Conservation (phyloP, 1,140 invertebrate genomes). For the Drosophila teissieri region DNA sequence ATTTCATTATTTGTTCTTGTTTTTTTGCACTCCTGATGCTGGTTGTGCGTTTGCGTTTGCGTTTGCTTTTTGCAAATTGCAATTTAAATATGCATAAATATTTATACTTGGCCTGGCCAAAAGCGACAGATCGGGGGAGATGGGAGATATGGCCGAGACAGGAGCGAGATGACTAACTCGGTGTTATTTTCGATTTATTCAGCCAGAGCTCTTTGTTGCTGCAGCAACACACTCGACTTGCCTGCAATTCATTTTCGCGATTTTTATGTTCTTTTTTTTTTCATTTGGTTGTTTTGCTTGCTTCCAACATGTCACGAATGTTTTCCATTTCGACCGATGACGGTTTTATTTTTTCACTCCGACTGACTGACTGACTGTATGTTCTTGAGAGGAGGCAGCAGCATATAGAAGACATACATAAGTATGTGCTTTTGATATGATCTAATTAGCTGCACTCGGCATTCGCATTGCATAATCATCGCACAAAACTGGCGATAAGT, state of each 20-base stretch:
- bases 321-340: constrained; percentile 60
- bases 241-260: constrained; percentile 34
- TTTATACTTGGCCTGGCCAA: constrained; percentile 40
- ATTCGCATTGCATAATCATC: constrained; percentile 49
- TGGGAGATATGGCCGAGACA: constrained; percentile 14
- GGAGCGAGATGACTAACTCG: constrained; percentile 58
- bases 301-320: constrained; percentile 71
- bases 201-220: constrained; percentile 21
- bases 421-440: constrained; percentile 20
- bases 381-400: constrained; percentile 37
- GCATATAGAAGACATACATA: constrained; percentile 18
- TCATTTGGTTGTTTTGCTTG: background rate
- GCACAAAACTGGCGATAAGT: background rate
- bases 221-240: constrained; percentile 4
- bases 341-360: constrained; percentile 34
- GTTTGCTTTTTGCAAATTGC: constrained; percentile 45
- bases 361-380: constrained; percentile 8
- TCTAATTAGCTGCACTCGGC: constrained; percentile 42
- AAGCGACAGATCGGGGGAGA: background rate
- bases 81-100: constrained; percentile 67
- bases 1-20: constrained; percentile 54
- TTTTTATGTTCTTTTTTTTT: background rate
- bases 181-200: constrained; percentile 55
- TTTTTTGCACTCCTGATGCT: constrained; percentile 30
- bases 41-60: constrained; percentile 11